These are phyloP conservation scores for Papilio polytes DNA, from an alignment of 1,140 invertebrate genomes.

Conservation along the genomic window DNA sequence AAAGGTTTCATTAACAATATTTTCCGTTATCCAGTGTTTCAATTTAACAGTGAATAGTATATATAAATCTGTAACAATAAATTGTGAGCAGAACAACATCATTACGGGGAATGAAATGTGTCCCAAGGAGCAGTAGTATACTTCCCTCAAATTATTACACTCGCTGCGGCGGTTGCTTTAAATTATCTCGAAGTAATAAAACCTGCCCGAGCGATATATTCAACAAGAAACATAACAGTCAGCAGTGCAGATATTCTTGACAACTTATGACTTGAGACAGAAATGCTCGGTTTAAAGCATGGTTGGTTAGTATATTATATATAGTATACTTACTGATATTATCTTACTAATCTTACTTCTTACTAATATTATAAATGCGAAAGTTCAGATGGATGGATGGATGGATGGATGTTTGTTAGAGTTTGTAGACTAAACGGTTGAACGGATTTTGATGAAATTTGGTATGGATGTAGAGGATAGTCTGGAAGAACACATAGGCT, in stretches of 20 bases:
- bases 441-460: no score
- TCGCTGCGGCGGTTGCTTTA: slow-evolving; percentile 33
- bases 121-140: slow-evolving; percentile 26
- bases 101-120: slow-evolving; percentile 32
- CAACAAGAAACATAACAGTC: slow-evolving; percentile 16
- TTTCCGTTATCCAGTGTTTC: background rate
- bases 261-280: slow-evolving; percentile 23
- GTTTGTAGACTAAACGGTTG: no score
- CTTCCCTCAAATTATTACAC: slow-evolving; percentile 39
- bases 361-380: no score
- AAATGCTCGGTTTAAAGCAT: background rate
- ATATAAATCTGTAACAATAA: slow-evolving; percentile 32
- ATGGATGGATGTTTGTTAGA: no score
- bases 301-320: no score
- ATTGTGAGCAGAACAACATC: slow-evolving; percentile 25
- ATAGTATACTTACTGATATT: no score
- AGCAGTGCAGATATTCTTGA: slow-evolving; percentile 15
- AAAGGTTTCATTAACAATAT: background rate
- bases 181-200: slow-evolving; percentile 38
- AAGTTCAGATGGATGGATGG: no score
- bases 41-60: slow-evolving; percentile 19
- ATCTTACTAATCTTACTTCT: no score
- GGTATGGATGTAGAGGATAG: no score
- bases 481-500: no score
- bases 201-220: slow-evolving; percentile 36